Conservation (phyloP, 2,113 vertebrate species). For the Seriola quinqueradiata region DNA sequence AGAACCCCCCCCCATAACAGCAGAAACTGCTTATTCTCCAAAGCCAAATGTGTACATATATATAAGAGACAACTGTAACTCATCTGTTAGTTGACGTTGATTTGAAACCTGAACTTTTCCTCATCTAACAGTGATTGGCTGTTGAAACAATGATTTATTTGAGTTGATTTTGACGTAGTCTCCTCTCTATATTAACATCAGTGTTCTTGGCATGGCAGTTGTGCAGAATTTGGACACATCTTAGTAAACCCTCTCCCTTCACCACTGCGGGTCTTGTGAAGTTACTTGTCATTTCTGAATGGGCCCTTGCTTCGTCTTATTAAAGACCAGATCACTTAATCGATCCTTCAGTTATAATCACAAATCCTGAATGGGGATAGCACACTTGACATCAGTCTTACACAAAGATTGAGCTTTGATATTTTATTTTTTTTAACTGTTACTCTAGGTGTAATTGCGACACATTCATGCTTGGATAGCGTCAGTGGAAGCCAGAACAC, state of each 20-base stretch:
- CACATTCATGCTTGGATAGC: conserved; percentile 36
- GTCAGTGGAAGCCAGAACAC: conserved; percentile 42
- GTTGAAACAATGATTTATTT: conserved; percentile 19
- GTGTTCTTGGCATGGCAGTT: conserved; percentile 43
- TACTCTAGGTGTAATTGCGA: conserved; percentile 23
- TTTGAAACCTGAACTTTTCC: conserved; percentile 45
- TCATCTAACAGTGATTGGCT: conserved; percentile 44
- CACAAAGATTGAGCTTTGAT: conserved; percentile 25
- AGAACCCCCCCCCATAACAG: conserved; percentile 19
- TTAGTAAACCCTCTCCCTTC: conserved; percentile 28
- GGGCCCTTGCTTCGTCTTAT: conserved; percentile 46
- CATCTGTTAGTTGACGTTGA: conserved; percentile 41
- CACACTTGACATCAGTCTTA: conserved; percentile 62
- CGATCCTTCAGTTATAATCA: conserved; percentile 31
- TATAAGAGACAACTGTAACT: conserved; percentile 34
- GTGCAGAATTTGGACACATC: conserved; percentile 38
- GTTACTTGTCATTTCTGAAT: conserved; percentile 59
- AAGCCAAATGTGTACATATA: conserved; percentile 73
- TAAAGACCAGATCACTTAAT: conserved; percentile 34
- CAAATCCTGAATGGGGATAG: conserved; percentile 19
- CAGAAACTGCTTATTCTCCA: conserved; percentile 49
- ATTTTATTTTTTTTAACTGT: neutral
- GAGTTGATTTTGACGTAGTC: conserved; percentile 43
- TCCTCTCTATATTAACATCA: conserved; percentile 51
- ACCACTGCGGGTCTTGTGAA: conserved; percentile 51